phyloP scores from a whole-genome alignment of 2,888 invertebrate species.

The Chloroclysta siterata region DNA sequence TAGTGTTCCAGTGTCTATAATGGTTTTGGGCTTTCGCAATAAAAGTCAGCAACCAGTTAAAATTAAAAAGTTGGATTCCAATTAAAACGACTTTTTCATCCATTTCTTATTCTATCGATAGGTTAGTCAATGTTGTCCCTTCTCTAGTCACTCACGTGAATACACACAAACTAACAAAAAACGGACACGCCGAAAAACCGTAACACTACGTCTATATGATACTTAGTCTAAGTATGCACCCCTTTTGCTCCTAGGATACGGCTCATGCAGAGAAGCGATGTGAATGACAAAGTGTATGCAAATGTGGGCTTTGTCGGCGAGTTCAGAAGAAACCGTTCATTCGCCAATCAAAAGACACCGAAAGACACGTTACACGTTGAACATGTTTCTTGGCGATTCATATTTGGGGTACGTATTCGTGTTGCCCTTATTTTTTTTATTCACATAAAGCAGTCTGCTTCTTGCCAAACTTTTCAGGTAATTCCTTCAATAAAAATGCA shows the following conservation, averaged over 20 bases:
- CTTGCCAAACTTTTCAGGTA: background rate
- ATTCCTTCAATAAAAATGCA: no score
- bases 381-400: constrained; percentile 12
- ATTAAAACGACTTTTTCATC: no score
- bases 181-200: no score
- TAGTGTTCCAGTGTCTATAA: no score
- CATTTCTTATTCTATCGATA: no score
- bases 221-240: background rate
- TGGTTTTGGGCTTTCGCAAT: no score
- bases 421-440: background rate
- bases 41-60: no score
- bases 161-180: no score
- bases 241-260: constrained; percentile 3
- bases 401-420: constrained; percentile 16
- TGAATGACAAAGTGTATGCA: constrained; percentile 83
- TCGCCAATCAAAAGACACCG: constrained; percentile 57
- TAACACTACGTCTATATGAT: no score
- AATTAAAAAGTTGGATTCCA: no score
- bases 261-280: constrained; percentile 54
- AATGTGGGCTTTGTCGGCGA: constrained; percentile 75
- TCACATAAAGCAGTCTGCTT: background rate
- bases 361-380: constrained; percentile 15
- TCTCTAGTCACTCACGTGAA: no score
- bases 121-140: no score
- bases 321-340: constrained; percentile 40